phyloP scores from a whole-genome alignment of 2,888 invertebrate genomes.

The Acanthococcus lagerstroemiae region DNA sequence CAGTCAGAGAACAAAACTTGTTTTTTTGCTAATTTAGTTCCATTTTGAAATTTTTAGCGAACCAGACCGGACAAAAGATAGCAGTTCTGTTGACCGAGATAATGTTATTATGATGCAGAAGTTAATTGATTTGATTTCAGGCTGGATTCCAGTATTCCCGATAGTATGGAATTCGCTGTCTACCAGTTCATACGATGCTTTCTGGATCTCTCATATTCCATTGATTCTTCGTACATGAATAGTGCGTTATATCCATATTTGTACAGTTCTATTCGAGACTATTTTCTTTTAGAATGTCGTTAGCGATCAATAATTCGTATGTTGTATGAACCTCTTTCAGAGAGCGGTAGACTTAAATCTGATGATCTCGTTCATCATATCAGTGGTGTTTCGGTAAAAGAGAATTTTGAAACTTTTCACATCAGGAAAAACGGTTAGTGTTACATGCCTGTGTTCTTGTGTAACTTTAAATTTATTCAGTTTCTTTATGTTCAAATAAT shows the following conservation, averaged over 20 bases:
- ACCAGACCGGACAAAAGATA: no score
- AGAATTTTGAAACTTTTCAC: conserved; percentile 6
- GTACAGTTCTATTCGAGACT: no score
- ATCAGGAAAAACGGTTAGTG: conserved; percentile 8
- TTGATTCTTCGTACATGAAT: conserved; percentile 15
- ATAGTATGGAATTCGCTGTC: conserved; percentile 14
- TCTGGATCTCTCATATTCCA: conserved; percentile 6
- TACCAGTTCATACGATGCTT: conserved; percentile 12
- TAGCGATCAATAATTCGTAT: no score
- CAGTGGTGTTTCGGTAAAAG: conserved; percentile 8
- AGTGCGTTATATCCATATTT: neutral
- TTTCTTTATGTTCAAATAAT: no score
- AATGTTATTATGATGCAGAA: no score
- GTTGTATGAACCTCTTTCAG: no score
- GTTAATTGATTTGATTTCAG: conserved; percentile 7
- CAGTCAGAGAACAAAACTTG: no score
- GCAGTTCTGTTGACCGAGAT: no score
- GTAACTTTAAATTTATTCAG: no score
- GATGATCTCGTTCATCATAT: conserved; percentile 4
- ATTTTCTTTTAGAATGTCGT: no score
- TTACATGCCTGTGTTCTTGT: no score
- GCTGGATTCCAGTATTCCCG: conserved; percentile 9
- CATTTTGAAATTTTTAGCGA: neutral
- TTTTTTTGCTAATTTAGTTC: neutral
- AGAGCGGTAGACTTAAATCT: no score